Evolutionary conservation across 1,140 invertebrate genomes (phyloP).

Genomic region (Holcopasites calliopsidis): DNA sequence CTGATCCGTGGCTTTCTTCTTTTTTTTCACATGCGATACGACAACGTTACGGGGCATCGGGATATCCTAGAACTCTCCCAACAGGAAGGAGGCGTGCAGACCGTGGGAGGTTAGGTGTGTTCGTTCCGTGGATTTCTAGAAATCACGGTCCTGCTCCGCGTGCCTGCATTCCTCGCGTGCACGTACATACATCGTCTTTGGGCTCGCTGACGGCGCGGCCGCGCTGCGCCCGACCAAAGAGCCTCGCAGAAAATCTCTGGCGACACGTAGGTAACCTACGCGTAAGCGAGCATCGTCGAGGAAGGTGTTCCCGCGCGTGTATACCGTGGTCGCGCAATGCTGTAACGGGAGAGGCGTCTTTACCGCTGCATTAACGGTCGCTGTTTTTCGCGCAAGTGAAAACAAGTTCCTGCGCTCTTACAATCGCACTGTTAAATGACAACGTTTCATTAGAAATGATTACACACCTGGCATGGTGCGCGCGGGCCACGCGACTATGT

Average conservation of each 20-base stretch:
- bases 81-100: background rate
- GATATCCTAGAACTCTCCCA: background rate
- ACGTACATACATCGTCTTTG: too few relatives aligned
- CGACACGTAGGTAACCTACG: constrained; percentile 42
- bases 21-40: background rate
- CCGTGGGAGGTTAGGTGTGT: constrained; percentile 30
- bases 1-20: background rate
- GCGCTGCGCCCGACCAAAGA: constrained; percentile 5
- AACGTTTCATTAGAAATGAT: constrained; percentile 78
- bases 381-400: constrained; percentile 79
- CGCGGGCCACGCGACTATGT: constrained; percentile 6
- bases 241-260: constrained; percentile 36
- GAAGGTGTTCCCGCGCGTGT: constrained; percentile 60
- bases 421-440: constrained; percentile 76
- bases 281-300: constrained; percentile 36
- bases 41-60: background rate
- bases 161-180: constrained; percentile 14
- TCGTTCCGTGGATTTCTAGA: constrained; percentile 24
- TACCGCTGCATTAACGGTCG: constrained; percentile 81
- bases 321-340: constrained; percentile 64
- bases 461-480: constrained; percentile 62
- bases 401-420: constrained; percentile 76
- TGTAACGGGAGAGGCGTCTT: constrained; percentile 80
- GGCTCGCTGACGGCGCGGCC: constrained; percentile 7
- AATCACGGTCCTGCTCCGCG: constrained; percentile 18